A percentile compares a stretch with the other conserved stretches of the same genome.
Evolutionary conservation across 2,113 vertebrate species (phyloP).

Genomic region (Petromus typicus): DNA sequence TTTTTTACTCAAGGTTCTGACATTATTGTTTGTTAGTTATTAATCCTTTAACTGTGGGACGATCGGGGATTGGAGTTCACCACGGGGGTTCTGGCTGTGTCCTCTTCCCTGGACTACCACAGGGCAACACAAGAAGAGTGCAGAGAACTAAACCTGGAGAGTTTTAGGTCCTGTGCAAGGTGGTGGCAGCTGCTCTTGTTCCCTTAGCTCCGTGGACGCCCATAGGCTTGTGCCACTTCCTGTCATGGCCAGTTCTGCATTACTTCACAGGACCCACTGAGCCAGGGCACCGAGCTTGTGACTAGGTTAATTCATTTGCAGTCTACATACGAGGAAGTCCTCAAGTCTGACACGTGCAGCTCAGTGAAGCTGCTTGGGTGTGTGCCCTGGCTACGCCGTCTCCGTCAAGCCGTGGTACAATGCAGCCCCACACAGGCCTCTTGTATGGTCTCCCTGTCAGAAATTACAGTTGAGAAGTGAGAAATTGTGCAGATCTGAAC

Average conservation of each 20-base stretch:
- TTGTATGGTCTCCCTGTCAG: neutral
- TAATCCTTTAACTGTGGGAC: too few relatives aligned
- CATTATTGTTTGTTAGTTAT: too few relatives aligned
- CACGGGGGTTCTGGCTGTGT: too few relatives aligned
- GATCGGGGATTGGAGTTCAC: too few relatives aligned
- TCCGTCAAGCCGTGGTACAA: neutral
- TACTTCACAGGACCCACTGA: neutral
- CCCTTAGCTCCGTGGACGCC: neutral
- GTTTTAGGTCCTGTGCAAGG: neutral
- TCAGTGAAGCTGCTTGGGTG: neutral
- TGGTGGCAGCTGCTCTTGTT: neutral
- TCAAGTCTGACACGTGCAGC: neutral
- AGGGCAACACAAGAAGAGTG: neutral
- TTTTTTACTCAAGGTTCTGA: too few relatives aligned
- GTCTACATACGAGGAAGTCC: neutral
- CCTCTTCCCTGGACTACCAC: too few relatives aligned
- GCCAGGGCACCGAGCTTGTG: neutral
- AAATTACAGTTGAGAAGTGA: neutral
- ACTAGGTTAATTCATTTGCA: neutral
- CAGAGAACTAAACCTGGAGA: neutral
- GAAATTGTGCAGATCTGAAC: neutral
- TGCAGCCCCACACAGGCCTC: too few relatives aligned
- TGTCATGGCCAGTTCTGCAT: neutral
- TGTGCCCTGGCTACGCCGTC: neutral
- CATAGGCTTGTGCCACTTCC: accelerated